Percentiles rank a stretch among this genome's conserved stretches.
Evolutionary conservation across 2,113 vertebrate genomes (phyloP).

Genomic region (Rhadina sibilatrix): DNA sequence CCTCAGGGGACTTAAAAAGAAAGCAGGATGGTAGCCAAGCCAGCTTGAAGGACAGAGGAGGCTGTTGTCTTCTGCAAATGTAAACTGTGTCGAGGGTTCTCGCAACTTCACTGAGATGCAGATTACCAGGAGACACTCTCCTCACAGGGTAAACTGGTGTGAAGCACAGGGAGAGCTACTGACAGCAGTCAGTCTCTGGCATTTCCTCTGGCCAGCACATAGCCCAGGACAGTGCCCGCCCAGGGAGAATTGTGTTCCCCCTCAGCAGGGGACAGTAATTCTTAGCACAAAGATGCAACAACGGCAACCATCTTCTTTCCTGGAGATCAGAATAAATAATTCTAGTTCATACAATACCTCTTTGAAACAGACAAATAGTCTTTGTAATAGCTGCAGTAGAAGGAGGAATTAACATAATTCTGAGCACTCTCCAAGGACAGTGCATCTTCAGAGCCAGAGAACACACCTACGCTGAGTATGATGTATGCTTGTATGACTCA

Average conservation of each 20-base stretch:
- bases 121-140: not conserved
- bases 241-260: not conserved
- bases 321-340: not conserved
- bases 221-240: fast-evolving
- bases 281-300: not conserved
- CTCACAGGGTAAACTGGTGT: not conserved
- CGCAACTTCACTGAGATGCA: not conserved
- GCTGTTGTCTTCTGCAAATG: not conserved
- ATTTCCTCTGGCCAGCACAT: not conserved
- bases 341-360: not conserved
- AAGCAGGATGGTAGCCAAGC: not conserved
- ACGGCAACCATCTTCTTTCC: not conserved
- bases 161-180: not conserved
- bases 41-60: not conserved
- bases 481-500: not conserved
- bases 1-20: not conserved
- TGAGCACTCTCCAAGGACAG: not conserved
- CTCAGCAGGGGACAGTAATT: not conserved
- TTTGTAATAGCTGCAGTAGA: not conserved
- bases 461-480: not conserved
- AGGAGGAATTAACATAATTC: not conserved
- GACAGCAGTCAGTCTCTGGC: not conserved
- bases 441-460: not conserved
- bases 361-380: not conserved
- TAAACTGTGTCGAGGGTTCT: not conserved